phyloP scores from a whole-genome alignment of 2,888 invertebrate genomes.

The Mythimna pallens region DNA sequence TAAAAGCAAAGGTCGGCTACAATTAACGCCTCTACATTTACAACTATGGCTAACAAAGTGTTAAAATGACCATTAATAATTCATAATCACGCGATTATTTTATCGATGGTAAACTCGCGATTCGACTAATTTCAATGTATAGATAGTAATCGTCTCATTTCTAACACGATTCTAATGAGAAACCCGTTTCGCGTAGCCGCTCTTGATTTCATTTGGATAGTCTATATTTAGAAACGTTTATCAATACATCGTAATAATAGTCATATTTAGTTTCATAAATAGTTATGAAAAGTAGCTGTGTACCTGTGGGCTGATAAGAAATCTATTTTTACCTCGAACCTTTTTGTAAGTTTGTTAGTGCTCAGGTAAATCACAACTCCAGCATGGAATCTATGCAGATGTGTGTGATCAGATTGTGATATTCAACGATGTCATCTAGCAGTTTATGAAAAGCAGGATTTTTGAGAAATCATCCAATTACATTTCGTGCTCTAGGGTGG shows the following conservation, averaged over 20 bases:
- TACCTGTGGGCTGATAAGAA: constrained; percentile 8
- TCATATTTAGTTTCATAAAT: constrained; percentile 45
- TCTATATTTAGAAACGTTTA: constrained; percentile 63
- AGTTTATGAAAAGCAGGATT: not conserved
- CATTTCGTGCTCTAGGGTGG: too few relatives aligned
- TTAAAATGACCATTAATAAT: not conserved
- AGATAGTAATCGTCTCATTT: constrained; percentile 45
- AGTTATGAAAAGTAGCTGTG: constrained; percentile 22
- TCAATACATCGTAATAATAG: constrained; percentile 57
- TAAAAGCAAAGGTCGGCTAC: constrained; percentile 18
- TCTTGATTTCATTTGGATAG: constrained; percentile 75
- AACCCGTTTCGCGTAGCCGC: constrained; percentile 67
- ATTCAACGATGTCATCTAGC: not conserved
- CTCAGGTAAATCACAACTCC: not conserved
- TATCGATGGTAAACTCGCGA: constrained; percentile 28
- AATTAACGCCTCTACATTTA: constrained; percentile 29
- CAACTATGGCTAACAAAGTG: constrained; percentile 7
- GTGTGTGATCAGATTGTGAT: constrained; percentile 4
- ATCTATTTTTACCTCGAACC: constrained; percentile 5
- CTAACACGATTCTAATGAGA: constrained; percentile 61
- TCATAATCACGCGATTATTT: constrained; percentile 16
- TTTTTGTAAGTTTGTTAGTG: constrained; percentile 1
- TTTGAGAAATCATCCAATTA: too few relatives aligned
- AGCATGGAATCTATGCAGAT: not conserved
- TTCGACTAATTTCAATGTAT: constrained; percentile 39